Evolutionary conservation across 2,888 invertebrate genomes (phyloP).

Genomic region (Acrobeloides nanus): DNA sequence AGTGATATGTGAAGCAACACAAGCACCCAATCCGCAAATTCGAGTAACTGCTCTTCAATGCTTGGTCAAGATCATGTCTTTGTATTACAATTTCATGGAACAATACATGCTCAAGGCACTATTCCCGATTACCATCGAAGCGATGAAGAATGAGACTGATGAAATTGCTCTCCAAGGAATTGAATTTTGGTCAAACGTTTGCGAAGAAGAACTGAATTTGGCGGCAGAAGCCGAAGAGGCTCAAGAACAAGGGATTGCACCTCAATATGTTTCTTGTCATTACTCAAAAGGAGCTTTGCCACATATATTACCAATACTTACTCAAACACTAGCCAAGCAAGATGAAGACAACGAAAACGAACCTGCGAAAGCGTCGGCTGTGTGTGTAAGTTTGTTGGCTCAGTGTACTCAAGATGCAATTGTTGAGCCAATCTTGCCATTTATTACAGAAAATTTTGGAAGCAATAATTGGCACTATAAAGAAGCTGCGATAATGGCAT

Average conservation of each 20-base stretch:
- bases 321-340: slow-evolving; percentile 87
- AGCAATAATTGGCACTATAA: slow-evolving; percentile 64
- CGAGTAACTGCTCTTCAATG: slow-evolving; percentile 87
- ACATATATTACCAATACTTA: slow-evolving; percentile 83
- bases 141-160: slow-evolving; percentile 86
- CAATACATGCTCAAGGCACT: slow-evolving; percentile 95
- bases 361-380: slow-evolving; percentile 96
- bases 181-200: slow-evolving; percentile 99
- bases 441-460: slow-evolving; percentile 87
- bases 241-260: slow-evolving; percentile 83
- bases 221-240: slow-evolving; percentile 89
- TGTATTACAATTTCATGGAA: slow-evolving; percentile 98
- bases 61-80: slow-evolving; percentile 90
- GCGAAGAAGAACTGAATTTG: slow-evolving; percentile 95
- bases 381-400: slow-evolving; percentile 92
- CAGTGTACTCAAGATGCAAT: slow-evolving; percentile 88
- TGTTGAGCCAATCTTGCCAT: slow-evolving; percentile 90
- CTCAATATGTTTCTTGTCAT: slow-evolving; percentile 80
- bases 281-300: slow-evolving; percentile 97
- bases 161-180: slow-evolving; percentile 75
- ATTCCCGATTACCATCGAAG: slow-evolving; percentile 93
- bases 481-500: slow-evolving; percentile 97
- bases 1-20: slow-evolving; percentile 97
- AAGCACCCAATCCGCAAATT: slow-evolving; percentile 80
- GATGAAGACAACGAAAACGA: slow-evolving; percentile 95